phyloP scores from a whole-genome alignment of 1,140 invertebrate species.

The Anoplolepis gracilipes region DNA sequence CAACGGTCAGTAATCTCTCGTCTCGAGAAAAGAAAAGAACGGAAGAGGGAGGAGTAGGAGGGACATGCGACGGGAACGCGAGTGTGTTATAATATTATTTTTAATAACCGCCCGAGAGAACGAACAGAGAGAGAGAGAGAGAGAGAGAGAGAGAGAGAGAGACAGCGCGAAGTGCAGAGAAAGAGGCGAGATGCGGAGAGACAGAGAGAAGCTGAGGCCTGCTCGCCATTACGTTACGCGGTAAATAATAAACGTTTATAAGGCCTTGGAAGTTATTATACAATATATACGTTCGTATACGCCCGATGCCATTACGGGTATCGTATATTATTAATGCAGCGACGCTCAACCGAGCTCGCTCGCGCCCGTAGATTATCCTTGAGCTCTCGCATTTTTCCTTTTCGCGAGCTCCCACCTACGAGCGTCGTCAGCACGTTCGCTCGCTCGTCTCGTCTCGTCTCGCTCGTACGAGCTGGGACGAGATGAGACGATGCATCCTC shows the following conservation, averaged over 20 bases:
- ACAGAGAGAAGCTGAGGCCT: conserved; percentile 79
- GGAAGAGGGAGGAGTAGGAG: conserved; percentile 19
- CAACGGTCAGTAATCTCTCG: conserved; percentile 59
- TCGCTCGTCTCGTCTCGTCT: conserved; percentile 13
- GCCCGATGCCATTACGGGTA: conserved; percentile 85
- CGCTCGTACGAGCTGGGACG: conserved; percentile 36
- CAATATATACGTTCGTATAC: conserved; percentile 85
- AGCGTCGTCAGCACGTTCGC: conserved; percentile 29
- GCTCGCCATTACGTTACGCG: conserved; percentile 85
- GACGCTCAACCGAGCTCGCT: conserved; percentile 81
- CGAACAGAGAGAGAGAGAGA: conserved; percentile 43
- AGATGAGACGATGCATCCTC: conserved; percentile 48
- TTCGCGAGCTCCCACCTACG: conserved; percentile 66
- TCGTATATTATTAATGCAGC: conserved; percentile 86
- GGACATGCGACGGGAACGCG: conserved; percentile 38
- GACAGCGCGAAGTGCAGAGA: conserved; percentile 45
- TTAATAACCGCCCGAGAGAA: conserved; percentile 68
- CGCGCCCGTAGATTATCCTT: conserved; percentile 62
- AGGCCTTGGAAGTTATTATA: conserved; percentile 86
- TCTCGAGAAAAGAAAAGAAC: conserved; percentile 45
- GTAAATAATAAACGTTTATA: conserved; percentile 86
- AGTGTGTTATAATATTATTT: conserved; percentile 72
- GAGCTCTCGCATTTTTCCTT: conserved; percentile 59
- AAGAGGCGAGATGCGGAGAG: conserved; percentile 62
- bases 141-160: conserved; percentile 17